A percentile compares a stretch with the other conserved stretches of the same genome.
phyloP scores from a whole-genome alignment of 2,888 invertebrate species.

The Pterostichus niger region DNA sequence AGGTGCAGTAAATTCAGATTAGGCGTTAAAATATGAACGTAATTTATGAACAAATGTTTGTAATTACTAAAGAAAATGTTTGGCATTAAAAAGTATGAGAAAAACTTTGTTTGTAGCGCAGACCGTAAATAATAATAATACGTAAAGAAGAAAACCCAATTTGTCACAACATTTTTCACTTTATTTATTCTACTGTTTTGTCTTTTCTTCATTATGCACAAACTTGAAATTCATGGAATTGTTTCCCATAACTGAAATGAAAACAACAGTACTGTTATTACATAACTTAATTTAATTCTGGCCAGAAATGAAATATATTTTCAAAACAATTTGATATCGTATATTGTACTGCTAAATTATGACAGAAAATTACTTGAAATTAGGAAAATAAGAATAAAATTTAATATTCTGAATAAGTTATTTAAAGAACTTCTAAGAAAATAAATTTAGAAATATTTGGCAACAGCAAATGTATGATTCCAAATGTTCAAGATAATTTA shows the following conservation, averaged over 20 bases:
- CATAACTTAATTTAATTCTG: too few species aligned
- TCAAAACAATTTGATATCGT: too few species aligned
- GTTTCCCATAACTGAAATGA: background rate
- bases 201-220: background rate
- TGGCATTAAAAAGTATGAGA: slow-evolving; percentile 27
- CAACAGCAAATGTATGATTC: too few species aligned
- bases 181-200: background rate
- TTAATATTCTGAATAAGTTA: too few species aligned
- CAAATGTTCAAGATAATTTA: too few species aligned
- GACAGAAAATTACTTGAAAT: too few species aligned
- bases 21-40: slow-evolving; percentile 18
- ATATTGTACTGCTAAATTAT: too few species aligned
- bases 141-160: background rate
- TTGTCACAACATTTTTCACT: slow-evolving; percentile 28
- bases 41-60: slow-evolving; percentile 37
- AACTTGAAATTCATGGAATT: background rate
- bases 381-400: too few species aligned
- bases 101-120: slow-evolving; percentile 21
- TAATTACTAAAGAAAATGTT: slow-evolving; percentile 40
- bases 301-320: too few species aligned
- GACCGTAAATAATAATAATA: slow-evolving; percentile 42
- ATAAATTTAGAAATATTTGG: too few species aligned
- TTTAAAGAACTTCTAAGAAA: too few species aligned
- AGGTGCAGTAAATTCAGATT: background rate
- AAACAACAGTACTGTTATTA: too few species aligned